Percentiles rank a stretch among this genome's conserved stretches.
phyloP scores from a whole-genome alignment of 2,797 vertebrate species.

The Pangasius macronema region DNA sequence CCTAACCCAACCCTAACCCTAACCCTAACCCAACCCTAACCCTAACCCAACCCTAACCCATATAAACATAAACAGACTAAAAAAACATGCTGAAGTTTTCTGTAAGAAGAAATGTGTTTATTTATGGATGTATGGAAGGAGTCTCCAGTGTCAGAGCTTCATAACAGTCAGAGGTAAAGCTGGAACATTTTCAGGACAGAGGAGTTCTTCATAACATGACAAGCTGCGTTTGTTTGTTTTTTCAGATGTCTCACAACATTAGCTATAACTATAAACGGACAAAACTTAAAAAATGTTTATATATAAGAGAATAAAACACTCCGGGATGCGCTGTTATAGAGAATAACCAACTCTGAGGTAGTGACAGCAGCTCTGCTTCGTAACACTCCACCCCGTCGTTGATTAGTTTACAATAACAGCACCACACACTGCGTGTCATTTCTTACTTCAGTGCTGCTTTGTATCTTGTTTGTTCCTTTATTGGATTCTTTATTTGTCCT shows the following conservation, averaged over 20 bases:
- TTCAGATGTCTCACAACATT: not conserved
- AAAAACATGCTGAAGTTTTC: not conserved
- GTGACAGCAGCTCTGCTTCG: not conserved
- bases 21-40: too few species aligned
- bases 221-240: not conserved
- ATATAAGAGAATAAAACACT: not conserved
- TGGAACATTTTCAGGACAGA: not conserved
- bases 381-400: too few species aligned
- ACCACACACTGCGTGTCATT: not conserved
- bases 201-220: not conserved
- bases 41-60: too few species aligned
- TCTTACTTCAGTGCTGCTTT: not conserved
- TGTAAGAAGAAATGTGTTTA: not conserved
- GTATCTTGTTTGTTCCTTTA: not conserved
- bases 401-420: conserved; percentile 1
- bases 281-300: not conserved
- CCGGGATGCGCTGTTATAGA: too few species aligned
- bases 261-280: not conserved
- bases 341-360: not conserved
- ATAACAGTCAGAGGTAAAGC: not conserved
- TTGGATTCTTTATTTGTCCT: not conserved
- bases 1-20: too few species aligned
- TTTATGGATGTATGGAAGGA: not conserved
- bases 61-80: not conserved
- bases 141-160: conserved; percentile 7